Evolutionary conservation across 2,888 invertebrate genomes (phyloP).

Genomic region (Cotesia congregata): DNA sequence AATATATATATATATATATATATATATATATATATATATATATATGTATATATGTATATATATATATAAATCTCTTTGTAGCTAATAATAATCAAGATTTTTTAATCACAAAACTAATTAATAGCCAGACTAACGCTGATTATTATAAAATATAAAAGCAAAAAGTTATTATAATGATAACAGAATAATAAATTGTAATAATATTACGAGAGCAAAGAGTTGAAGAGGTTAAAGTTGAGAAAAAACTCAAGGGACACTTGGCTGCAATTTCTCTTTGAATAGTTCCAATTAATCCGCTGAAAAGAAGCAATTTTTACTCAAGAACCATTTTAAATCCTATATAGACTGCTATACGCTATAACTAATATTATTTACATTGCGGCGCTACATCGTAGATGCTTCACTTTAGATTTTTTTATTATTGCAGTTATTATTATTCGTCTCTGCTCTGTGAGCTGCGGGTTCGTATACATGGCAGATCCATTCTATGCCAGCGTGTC

Average conservation of each 20-base stretch:
- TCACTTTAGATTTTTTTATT: slow-evolving; percentile 27
- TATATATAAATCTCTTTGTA: no score
- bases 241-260: slow-evolving; percentile 17
- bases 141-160: slow-evolving; percentile 2
- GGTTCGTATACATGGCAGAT: slow-evolving; percentile 13
- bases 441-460: slow-evolving; percentile 19
- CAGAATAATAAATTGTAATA: not conserved
- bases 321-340: slow-evolving; percentile 16
- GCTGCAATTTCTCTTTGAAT: slow-evolving; percentile 31
- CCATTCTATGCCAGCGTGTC: slow-evolving; percentile 33
- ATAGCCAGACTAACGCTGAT: not conserved
- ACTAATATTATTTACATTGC: slow-evolving; percentile 36
- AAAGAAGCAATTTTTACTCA: slow-evolving; percentile 38
- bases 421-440: slow-evolving; percentile 22
- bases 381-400: slow-evolving; percentile 20
- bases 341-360: not conserved
- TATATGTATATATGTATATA: no score
- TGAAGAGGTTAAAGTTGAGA: not conserved
- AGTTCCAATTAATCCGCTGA: slow-evolving; percentile 29
- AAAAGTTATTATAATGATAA: not conserved
- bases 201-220: slow-evolving; percentile 6
- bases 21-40: no score
- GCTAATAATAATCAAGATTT: not conserved
- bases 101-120: not conserved
- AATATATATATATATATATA: no score